Evolutionary conservation across 2,888 invertebrate species (phyloP), one percentile per base, ranked within the genome.

Genomic region (Augochlorella aurata): DNA sequence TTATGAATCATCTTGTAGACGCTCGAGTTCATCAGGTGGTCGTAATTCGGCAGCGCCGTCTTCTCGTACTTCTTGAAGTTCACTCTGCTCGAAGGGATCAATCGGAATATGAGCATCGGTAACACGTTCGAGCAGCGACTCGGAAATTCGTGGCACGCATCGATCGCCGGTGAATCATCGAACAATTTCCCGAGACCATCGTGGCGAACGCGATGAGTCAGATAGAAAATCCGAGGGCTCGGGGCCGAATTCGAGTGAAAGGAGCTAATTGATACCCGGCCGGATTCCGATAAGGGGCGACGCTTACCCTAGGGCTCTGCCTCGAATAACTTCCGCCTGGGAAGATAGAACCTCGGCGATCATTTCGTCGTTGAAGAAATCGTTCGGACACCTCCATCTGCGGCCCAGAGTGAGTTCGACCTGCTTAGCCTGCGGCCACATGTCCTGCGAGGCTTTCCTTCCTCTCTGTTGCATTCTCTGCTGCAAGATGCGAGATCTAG

Each of bases 41-140:
- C 96, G 90, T 97, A 94, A 82, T 95, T 96, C 71, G 96, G 96
- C 82, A 97, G 96, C 74, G 88, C 89, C 50, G 89, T 92, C 90
- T 97, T 97, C 92, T 97, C 97, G 94, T 97, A 98, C 94, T 98
- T 98, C 95, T 97, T 96, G 94, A 98, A 98, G 95, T 98, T 98
- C 79, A 98, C 97, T 92, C 98, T 98, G 94, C 63, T 8, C 58
- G 58, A 14, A 24, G 29, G 16, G 61, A 29, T 61, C 61, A 29
- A 61, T 61, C 61, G 38, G 38, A 38, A 38, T 38, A 38, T 38
- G 3, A 38, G 38, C 38, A 38, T 38, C 38, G 38, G 38, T 38
- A 7, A 38, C 12, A 12, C 12, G 21, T 58, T 24, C 7, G 14
- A 0, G 24, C n/a, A 24, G 12, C 24, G 58, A 24, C 14, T 14